A percentile compares a stretch with the other conserved stretches of the same genome.
phyloP scores from a whole-genome alignment of 2,888 invertebrate genomes.

The Drosophila austrosaltans region DNA sequence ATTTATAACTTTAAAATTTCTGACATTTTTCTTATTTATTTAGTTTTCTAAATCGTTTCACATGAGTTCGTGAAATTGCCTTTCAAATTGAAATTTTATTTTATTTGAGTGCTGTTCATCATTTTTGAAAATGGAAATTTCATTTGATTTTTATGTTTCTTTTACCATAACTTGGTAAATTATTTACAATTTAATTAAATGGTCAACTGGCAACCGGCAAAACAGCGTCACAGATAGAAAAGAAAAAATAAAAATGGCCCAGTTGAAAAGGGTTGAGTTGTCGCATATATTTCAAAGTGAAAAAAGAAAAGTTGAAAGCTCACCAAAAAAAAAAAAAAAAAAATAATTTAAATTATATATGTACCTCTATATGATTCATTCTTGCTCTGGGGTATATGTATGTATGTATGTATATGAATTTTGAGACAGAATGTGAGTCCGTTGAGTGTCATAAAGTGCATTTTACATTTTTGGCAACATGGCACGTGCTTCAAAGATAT shows the following conservation, averaged over 20 bases:
- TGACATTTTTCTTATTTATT: slow-evolving; percentile 3
- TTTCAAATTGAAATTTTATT: not conserved
- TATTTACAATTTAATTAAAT: slow-evolving; percentile 76
- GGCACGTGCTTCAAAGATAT: slow-evolving; percentile 40
- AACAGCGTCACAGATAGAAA: not conserved
- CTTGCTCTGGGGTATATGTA: not conserved
- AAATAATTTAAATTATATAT: not conserved
- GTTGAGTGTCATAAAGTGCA: slow-evolving; percentile 18
- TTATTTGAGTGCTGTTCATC: not conserved
- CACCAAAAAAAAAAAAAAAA: not conserved
- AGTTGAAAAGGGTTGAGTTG: slow-evolving; percentile 6
- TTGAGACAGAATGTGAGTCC: slow-evolving; percentile 12
- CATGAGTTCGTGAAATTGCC: slow-evolving; percentile 17
- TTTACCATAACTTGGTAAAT: slow-evolving; percentile 41
- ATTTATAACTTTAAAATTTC: no score
- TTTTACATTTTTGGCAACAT: slow-evolving; percentile 45
- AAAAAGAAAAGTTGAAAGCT: not conserved
- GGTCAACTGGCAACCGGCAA: slow-evolving; percentile 34
- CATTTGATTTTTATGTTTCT: slow-evolving; percentile 21
- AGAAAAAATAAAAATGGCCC: not conserved
- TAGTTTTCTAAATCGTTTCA: not conserved
- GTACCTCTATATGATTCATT: slow-evolving; percentile 1
- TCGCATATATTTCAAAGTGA: not conserved
- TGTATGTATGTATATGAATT: slow-evolving; percentile 10
- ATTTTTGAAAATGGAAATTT: slow-evolving; percentile 29